Evolutionary conservation across 2,888 invertebrate genomes (phyloP), one percentile per base, ranked within the genome.

Genomic region (Zygaena filipendulae): DNA sequence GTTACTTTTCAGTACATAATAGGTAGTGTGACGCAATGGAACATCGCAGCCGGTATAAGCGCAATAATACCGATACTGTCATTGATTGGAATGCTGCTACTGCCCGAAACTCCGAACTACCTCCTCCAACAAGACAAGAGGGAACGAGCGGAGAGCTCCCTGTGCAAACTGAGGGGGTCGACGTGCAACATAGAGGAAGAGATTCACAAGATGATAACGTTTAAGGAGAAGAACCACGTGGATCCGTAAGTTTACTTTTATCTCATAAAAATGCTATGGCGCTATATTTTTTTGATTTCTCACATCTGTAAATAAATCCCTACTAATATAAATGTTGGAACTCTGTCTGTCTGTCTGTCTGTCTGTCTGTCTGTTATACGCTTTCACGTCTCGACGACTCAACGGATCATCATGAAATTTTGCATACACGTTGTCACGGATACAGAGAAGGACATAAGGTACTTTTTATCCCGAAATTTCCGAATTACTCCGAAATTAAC

Each of bases 81-180:
- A 0, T 51, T 88, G 0, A 38, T 86, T 0, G 61, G 84, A 0
- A 84, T 87, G 75, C 63, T 85, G 12, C 52, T 86, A 7, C 77
- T 88, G 29, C 90, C 90, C 0, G 90, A 91, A 50, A 84, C 89
- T 0, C 90, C 91, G 2, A 85, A 88, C 45, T 90, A 84, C 59
- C 81, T 89, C 8, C 74, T 90, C 9, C 81, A 83, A 2, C 81
- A 82, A 22, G 82, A 84, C 35, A 80, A 80, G 37, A 77, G 80
- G 19, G 82, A 83, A 13, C 75, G 84, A 21, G 89, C 89, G 0
- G 68, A 82, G 36, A 70, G 66, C 25, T 84, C 86, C 0, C 57
- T 87, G 20, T 61, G 63, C 3, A 82, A 82, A 43, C 70, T 87
- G 4, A 67, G 87, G 29, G 86, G 85, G 0, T 84, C 83, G 7